Conservation (phyloP, 2,888 invertebrate genomes). For the Saturnia japonica region DNA sequence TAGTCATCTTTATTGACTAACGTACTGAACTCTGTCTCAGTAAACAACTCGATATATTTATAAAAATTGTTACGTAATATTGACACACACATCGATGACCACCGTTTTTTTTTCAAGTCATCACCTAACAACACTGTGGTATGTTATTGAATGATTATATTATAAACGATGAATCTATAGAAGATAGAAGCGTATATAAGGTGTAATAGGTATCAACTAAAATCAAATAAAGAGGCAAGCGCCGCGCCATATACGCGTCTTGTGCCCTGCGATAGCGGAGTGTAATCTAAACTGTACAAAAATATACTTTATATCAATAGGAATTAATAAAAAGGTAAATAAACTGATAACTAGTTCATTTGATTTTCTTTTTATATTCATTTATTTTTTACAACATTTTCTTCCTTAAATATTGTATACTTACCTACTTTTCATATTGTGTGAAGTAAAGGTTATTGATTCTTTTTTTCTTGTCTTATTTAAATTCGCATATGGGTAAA, state of each 20-base stretch:
- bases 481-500: too few species aligned
- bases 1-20: background rate
- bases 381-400: too few species aligned
- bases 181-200: background rate
- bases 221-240: background rate
- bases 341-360: too few species aligned
- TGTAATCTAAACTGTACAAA: too few species aligned
- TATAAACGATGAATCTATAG: background rate
- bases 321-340: background rate
- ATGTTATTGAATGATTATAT: background rate
- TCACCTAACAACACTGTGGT: background rate
- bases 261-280: background rate
- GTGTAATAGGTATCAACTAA: background rate
- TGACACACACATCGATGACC: background rate
- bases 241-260: background rate
- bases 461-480: too few species aligned
- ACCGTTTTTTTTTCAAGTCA: background rate
- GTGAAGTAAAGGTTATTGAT: too few species aligned
- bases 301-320: background rate
- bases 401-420: too few species aligned
- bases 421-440: too few species aligned
- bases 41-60: background rate
- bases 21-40: background rate
- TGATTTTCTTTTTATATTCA: too few species aligned
- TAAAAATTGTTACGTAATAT: constrained; percentile 12